Base-by-base conservation (phyloP, 2,888 invertebrate genomes). In the Romanomermis culicivorax region DNA sequence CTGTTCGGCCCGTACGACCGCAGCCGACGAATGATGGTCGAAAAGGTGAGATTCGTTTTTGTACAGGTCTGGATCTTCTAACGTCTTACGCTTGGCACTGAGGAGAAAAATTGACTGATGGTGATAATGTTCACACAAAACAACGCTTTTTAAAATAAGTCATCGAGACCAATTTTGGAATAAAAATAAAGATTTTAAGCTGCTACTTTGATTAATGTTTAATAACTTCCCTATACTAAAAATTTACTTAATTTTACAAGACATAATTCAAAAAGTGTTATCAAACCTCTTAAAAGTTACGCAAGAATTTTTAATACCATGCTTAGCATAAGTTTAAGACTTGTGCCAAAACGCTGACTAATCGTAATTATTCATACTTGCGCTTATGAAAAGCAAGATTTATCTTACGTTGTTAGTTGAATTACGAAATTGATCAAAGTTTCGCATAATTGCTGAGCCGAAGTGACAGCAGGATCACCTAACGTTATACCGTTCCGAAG, bases 31-130 rank as follows among this genome's bases (percentile, higher is more conserved):
- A 60, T 61, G 0, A 57, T 59, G 60, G 61, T 58, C 54, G 60
- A 59, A 42, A 11, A 7, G 3, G 3, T 17, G 2, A 3, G 4
- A 27, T n/a, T 54, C 23, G 24, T 64, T 62, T 42, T 72, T 72
- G 69, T 83, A 84, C 42, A 83, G 73, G 63, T 83, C 83, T 3
- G 77, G 77, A 67, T 86, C 84, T 70, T 86, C 86, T 26, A 86
- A 72, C 1, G 83, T 81, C 62, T 80, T 78, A 58, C 86, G 74
- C 67, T 85, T 85, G 1, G 83, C 82, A 26, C 82, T 80, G 42
- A 23, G 23, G 23, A 45, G 7, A 11, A 23, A 23, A 36, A 36
- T 36, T 36, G 17, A 36, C 17, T 36, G n/a, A n/a, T n/a, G n/a
- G n/a, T n/a, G n/a, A n/a, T n/a, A n/a, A n/a, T n/a, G n/a, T n/a